These are phyloP conservation scores for Aurelia coerulea DNA, from an alignment of 30 jellyfish, hydroid and myxozoan genomes.

Conservation along the genomic window DNA sequence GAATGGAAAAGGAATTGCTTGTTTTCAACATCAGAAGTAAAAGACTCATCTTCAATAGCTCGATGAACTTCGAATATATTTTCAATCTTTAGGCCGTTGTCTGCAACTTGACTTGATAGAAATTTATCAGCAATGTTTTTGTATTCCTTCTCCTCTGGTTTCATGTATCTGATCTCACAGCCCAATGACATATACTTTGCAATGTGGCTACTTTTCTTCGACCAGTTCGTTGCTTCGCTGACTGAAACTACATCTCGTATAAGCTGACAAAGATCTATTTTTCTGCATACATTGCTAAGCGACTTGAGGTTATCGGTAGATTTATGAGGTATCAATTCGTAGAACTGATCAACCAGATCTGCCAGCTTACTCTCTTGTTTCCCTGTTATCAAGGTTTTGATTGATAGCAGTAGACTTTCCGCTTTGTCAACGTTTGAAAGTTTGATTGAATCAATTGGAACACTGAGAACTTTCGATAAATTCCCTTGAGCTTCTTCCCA, in stretches of 20 bases:
- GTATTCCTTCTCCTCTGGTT: constrained; percentile 1
- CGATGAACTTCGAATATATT: constrained; percentile 68
- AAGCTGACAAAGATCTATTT: constrained; percentile 85
- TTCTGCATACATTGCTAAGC: constrained; percentile 41
- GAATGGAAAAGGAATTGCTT: constrained; percentile 81
- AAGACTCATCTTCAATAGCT: constrained; percentile 51
- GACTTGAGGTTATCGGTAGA: constrained; percentile 7
- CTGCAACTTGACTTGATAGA: constrained; percentile 32
- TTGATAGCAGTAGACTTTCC: constrained; percentile 75
- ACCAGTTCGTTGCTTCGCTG: constrained; percentile 87
- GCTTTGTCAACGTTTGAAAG: constrained; percentile 76
- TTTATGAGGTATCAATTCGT: constrained; percentile 64
- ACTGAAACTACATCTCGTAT: constrained; percentile 80
- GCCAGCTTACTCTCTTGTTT: constrained; percentile 10
- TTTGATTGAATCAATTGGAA: constrained; percentile 57
- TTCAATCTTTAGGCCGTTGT: constrained; percentile 36
- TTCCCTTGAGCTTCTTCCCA: constrained; percentile 95
- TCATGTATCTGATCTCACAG: constrained; percentile 50
- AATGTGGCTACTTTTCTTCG: constrained; percentile 31
- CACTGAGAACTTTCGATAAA: constrained; percentile 50
- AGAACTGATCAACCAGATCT: constrained; percentile 37
- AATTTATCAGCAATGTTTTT: constrained; percentile 3
- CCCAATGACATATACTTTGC: constrained; percentile 81
- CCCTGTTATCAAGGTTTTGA: constrained; percentile 32
- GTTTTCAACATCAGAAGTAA: constrained; percentile 16